phyloP scores from a whole-genome alignment of 2,888 invertebrate species.

The Melipona bicolor region DNA sequence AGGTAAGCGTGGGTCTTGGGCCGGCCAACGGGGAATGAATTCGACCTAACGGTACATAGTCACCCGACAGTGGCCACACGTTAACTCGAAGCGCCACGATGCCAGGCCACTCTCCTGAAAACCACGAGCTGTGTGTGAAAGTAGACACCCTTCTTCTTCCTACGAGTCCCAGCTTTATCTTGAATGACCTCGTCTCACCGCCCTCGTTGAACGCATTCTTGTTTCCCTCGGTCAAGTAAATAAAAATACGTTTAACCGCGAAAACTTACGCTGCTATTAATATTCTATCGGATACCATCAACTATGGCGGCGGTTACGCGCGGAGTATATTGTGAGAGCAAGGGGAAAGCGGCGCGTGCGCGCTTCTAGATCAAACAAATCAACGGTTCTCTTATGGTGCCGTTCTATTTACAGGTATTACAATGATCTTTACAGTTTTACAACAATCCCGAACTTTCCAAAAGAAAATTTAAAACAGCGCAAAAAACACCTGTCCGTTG shows the following conservation, averaged over 20 bases:
- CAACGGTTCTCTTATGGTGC: constrained; percentile 24
- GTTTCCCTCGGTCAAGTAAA: constrained; percentile 29
- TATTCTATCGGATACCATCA: constrained; percentile 73
- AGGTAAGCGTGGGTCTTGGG: constrained; percentile 68
- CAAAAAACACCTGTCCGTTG: constrained; percentile 69
- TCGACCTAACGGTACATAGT: constrained; percentile 79
- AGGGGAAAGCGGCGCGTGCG: constrained; percentile 69
- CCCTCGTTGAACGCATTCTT: constrained; percentile 40
- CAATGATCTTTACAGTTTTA: constrained; percentile 18
- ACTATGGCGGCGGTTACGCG: constrained; percentile 74
- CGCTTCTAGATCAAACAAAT: constrained; percentile 51
- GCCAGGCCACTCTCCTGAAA: constrained; percentile 65
- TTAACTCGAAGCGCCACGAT: constrained; percentile 62
- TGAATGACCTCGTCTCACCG: constrained; percentile 49
- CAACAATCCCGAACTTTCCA: constrained; percentile 42
- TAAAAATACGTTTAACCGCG: constrained; percentile 48
- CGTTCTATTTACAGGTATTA: constrained; percentile 40
- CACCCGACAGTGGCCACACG: constrained; percentile 64
- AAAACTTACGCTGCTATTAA: constrained; percentile 64
- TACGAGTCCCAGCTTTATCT: constrained; percentile 43
- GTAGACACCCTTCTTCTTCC: constrained; percentile 60
- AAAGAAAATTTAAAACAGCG: constrained; percentile 18
- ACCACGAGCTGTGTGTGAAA: constrained; percentile 65
- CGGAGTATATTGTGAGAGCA: constrained; percentile 59
- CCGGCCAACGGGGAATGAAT: constrained; percentile 76